Base-by-base conservation (phyloP, 2,113 vertebrate genomes). In the Anseranas semipalmata region DNA sequence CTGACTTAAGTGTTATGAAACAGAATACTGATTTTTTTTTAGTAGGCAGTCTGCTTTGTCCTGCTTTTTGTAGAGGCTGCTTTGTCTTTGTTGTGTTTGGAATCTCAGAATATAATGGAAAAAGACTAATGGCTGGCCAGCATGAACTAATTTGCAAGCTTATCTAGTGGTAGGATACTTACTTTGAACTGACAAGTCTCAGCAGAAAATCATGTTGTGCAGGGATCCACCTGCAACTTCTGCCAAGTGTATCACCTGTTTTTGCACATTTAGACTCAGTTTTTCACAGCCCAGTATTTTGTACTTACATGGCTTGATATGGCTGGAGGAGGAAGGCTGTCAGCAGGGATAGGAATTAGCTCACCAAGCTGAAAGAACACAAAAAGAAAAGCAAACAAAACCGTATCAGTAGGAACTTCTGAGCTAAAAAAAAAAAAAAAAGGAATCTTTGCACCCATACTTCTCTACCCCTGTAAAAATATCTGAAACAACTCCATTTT, bases 361-460 rank as follows among this genome's bases (percentile, higher is more conserved):
- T 98, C 98, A 82, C 99, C 98, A 30, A 99, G 99, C 99, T 99
- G 95, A 52, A 95, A 95, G 27, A 97, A 90, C 81, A 96, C 16
- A 82, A 63, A 87, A 67, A 11, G 33, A 82, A 62, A 53, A 45
- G 30, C 62, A 90, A 94, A 59, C 15, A 83, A 82, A 88, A 87
- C 6, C 1, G 0, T 56, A 91, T 87, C 17, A 91, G 11, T 53
- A 62, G 50, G 28, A 92, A 13, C 15, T 88, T 71, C 76, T 75
- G 62, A 90, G 79, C 27, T 66, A 21, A 35, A 63, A 79, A 78
- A 68, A 41, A 5, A 50, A 50, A 24, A 50, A 24, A 48, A 46
- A 46, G 18, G 18, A 46, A 20, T 63, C 22, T 74, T 88, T 72
- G 21, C 19, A 74, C 3, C 5, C 30, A 9, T 16, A 24, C 9